Percentiles rank a stretch among this genome's conserved stretches.
Conservation (phyloP, 1,140 invertebrate species). For the Drosophila kikkawai region DNA sequence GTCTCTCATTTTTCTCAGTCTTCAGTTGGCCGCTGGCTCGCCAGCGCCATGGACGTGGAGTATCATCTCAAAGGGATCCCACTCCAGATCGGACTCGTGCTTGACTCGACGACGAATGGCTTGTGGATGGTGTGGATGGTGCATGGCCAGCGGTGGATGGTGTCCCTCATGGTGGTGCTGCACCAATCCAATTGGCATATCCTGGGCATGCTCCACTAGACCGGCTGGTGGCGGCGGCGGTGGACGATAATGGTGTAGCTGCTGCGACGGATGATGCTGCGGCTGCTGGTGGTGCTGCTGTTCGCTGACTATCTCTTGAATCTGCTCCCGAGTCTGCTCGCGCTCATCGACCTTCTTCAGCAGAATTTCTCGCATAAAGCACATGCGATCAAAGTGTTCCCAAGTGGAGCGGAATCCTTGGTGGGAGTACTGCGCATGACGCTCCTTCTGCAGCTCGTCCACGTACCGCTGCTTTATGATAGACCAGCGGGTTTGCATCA, state of each 20-base stretch:
- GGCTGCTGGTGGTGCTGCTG: slow-evolving; percentile 75
- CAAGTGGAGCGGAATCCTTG: slow-evolving; percentile 76
- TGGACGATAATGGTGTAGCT: slow-evolving; percentile 55
- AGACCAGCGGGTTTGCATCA: slow-evolving; percentile 80
- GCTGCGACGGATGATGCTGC: slow-evolving; percentile 52
- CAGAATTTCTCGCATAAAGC: slow-evolving; percentile 78
- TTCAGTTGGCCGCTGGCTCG: slow-evolving; percentile 75
- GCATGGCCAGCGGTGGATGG: slow-evolving; percentile 43
- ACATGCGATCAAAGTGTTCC: slow-evolving; percentile 83
- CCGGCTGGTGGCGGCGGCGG: slow-evolving; percentile 33
- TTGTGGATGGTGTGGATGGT: slow-evolving; percentile 53
- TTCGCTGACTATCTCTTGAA: slow-evolving; percentile 80
- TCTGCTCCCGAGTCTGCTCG: slow-evolving; percentile 79
- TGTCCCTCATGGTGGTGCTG: slow-evolving; percentile 58
- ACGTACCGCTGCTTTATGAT: slow-evolving; percentile 82
- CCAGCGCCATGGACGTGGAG: slow-evolving; percentile 75
- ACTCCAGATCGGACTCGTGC: slow-evolving; percentile 77
- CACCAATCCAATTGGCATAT: slow-evolving; percentile 70
- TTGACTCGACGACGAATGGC: slow-evolving; percentile 59
- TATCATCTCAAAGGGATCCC: slow-evolving; percentile 84
- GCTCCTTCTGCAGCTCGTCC: slow-evolving; percentile 80
- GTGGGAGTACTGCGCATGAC: slow-evolving; percentile 68
- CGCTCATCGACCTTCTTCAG: slow-evolving; percentile 77
- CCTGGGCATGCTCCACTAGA: slow-evolving; percentile 69
- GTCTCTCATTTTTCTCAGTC: slow-evolving; percentile 52